Conservation (phyloP, 2,113 vertebrate genomes). For the Tragelaphus scriptus region DNA sequence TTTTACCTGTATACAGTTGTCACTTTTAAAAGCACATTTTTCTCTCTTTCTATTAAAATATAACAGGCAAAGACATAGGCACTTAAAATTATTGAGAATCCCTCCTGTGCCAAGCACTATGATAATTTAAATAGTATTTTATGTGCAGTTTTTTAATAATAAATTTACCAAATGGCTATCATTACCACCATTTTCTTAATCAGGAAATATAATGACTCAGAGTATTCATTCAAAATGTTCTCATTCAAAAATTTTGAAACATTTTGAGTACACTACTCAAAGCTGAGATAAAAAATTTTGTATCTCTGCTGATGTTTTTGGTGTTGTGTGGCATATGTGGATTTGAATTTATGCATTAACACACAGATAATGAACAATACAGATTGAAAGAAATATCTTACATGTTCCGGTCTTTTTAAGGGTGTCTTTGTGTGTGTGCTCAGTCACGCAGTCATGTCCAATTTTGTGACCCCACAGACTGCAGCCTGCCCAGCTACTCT, state of each 20-base stretch:
- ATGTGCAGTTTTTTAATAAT: neutral
- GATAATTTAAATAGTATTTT: neutral
- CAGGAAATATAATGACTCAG: neutral
- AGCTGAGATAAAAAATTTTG: neutral
- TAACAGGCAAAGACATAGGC: neutral
- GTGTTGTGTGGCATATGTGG: neutral
- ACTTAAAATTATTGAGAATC: neutral
- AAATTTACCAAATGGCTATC: neutral
- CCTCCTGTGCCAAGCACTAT: neutral
- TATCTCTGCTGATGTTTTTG: neutral
- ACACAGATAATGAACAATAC: neutral
- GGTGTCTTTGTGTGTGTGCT: neutral
- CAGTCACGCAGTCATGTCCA: neutral
- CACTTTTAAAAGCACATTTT: neutral
- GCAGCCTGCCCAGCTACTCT: neutral
- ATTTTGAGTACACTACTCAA: neutral
- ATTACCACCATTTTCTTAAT: neutral
- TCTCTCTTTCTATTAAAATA: neutral
- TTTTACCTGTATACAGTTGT: neutral
- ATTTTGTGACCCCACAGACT: neutral
- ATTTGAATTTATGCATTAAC: neutral
- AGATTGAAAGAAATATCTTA: neutral
- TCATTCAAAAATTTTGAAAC: neutral
- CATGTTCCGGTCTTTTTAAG: neutral
- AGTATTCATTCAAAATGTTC: neutral